These are phyloP conservation scores for Drosophila sturtevanti DNA, from an alignment of 1,140 invertebrate species.

Conservation along the genomic window DNA sequence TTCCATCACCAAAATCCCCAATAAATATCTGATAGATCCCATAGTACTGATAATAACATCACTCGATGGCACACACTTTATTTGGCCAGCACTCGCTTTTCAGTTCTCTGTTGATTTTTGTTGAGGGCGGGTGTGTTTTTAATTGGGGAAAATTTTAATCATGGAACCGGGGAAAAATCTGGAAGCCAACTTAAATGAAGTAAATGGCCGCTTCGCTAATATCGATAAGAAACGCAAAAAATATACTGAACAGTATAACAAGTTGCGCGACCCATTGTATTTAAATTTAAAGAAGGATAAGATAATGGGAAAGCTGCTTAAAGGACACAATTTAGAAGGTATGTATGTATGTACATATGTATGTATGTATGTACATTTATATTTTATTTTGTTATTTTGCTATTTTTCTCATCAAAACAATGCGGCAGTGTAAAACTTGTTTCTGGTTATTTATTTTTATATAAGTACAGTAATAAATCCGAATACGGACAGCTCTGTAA, in stretches of 20 bases:
- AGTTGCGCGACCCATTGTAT: conserved; percentile 40
- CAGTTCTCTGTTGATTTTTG: neutral
- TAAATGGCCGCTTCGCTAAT: conserved; percentile 28
- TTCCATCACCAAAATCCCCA: neutral
- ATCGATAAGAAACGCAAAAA: conserved; percentile 23
- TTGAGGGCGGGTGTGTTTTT: neutral
- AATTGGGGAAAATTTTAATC: neutral
- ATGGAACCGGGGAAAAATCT: conserved; percentile 10
- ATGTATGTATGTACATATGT: conserved; percentile 2
- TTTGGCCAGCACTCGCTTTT: too few species aligned
- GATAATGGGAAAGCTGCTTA: conserved; percentile 33
- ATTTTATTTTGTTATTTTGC: neutral
- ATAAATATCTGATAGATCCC: too few species aligned
- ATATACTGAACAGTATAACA: conserved; percentile 42
- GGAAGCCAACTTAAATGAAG: conserved; percentile 8
- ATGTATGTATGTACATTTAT: neutral
- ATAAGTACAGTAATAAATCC: neutral
- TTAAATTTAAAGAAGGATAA: conserved; percentile 4
- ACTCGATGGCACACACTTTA: too few species aligned
- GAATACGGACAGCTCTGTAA: neutral
- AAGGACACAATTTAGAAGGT: conserved; percentile 49
- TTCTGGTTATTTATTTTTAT: neutral
- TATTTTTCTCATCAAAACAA: neutral
- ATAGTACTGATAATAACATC: too few species aligned
- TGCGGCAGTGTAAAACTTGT: neutral